Conservation (phyloP, 2,113 vertebrate genomes). For the Takifugu bimaculatus region DNA sequence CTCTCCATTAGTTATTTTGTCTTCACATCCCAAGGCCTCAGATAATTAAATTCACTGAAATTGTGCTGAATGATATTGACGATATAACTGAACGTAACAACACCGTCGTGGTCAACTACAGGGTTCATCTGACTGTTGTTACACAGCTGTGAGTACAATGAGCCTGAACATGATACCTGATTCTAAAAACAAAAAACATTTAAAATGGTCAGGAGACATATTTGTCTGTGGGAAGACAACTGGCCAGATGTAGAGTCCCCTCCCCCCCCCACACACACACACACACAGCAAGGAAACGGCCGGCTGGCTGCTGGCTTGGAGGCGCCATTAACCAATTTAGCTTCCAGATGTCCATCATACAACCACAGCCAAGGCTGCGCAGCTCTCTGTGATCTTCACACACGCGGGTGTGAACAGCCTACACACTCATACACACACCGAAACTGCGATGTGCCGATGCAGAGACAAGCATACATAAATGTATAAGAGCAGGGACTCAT, state of each 20-base stretch:
- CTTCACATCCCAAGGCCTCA: no score
- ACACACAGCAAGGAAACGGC: conserved; percentile 38
- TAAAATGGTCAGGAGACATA: background rate
- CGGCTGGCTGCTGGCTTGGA: conserved; percentile 68
- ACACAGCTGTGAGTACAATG: background rate
- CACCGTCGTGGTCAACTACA: no score
- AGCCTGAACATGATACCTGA: background rate
- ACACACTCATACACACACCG: conserved; percentile 16
- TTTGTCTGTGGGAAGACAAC: conserved; percentile 46
- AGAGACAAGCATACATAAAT: conserved; percentile 35
- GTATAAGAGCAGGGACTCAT: conserved; percentile 30
- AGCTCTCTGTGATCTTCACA: conserved; percentile 55
- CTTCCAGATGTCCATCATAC: conserved; percentile 73
- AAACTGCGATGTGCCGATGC: conserved; percentile 48
- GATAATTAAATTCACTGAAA: no score
- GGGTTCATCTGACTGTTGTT: background rate
- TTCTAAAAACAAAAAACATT: background rate
- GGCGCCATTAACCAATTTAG: conserved; percentile 75
- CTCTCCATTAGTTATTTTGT: no score
- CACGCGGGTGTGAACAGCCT: conserved; percentile 50
- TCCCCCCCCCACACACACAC: conserved; percentile 12
- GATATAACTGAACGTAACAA: no score
- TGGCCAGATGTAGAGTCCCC: conserved; percentile 60
- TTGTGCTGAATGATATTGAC: no score
- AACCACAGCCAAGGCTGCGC: conserved; percentile 64